phyloP scores from a whole-genome alignment of 2,113 vertebrate species.

The Struthidea cinerea region DNA sequence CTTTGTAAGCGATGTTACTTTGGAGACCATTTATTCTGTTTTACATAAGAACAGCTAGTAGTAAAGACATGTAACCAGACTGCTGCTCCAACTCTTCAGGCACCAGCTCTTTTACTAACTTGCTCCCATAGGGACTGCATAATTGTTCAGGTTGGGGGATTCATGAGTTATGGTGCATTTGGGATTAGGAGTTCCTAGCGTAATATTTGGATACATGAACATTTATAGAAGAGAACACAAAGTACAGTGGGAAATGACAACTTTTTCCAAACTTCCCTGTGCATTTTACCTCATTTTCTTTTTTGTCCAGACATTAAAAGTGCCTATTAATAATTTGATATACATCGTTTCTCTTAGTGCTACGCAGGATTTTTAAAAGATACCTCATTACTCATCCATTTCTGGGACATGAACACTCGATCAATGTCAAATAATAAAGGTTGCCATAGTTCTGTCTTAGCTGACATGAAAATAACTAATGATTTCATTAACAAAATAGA shows the following conservation, averaged over 20 bases:
- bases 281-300: neutral
- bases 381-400: neutral
- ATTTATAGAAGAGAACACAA: neutral
- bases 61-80: neutral
- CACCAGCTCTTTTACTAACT: neutral
- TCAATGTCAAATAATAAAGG: conserved; percentile 6
- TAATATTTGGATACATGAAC: neutral
- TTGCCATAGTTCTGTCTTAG: conserved; percentile 8
- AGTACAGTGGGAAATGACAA: neutral
- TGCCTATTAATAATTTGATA: neutral
- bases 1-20: neutral
- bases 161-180: neutral
- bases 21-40: neutral
- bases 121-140: neutral
- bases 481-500: conserved; percentile 34
- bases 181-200: neutral
- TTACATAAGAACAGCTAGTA: neutral
- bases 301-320: neutral
- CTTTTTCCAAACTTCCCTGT: neutral
- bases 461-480: conserved; percentile 24
- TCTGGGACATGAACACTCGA: neutral
- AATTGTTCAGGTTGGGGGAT: neutral
- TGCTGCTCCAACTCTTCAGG: neutral
- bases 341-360: neutral
- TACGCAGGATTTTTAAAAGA: neutral